Percentiles rank a stretch among this genome's conserved stretches.
Evolutionary conservation across 2,888 invertebrate genomes (phyloP).

Genomic region (Caenorhabditis panamensis): DNA sequence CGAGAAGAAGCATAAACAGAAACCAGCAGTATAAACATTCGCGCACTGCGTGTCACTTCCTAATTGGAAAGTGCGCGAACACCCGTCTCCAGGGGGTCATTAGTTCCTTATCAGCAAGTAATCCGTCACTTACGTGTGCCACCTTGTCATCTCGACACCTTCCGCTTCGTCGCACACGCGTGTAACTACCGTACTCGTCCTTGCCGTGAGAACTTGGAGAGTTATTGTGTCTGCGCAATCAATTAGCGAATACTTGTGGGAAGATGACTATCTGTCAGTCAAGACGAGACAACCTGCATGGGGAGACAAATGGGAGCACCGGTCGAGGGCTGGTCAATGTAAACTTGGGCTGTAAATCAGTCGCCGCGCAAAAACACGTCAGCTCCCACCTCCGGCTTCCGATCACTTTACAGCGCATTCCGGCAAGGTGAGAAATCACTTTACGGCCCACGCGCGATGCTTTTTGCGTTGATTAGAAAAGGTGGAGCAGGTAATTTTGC

Average conservation of each 20-base stretch:
- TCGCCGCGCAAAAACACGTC: constrained; percentile 51
- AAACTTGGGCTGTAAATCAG: constrained; percentile 48
- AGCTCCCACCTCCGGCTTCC: constrained; percentile 5
- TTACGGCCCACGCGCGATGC: constrained; percentile 15
- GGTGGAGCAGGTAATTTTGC: constrained; percentile 15
- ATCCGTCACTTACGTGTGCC: constrained; percentile 1
- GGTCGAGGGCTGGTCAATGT: constrained; percentile 11
- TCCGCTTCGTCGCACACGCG: constrained; percentile 47
- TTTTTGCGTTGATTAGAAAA: constrained; percentile 13
- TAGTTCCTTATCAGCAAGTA: neutral
- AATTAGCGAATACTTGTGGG: constrained; percentile 39
- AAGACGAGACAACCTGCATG: constrained; percentile 23
- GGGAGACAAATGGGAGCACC: constrained; percentile 4
- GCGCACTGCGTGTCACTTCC: neutral
- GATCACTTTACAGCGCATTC: constrained; percentile 36
- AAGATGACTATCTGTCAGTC: constrained; percentile 41
- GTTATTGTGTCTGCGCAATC: constrained; percentile 42
- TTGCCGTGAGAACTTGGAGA: constrained; percentile 39
- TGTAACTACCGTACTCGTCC: constrained; percentile 38
- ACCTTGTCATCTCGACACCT: constrained; percentile 33
- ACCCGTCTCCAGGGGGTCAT: neutral
- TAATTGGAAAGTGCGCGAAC: constrained; percentile 5
- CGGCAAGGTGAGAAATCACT: constrained; percentile 40
- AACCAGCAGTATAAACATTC: constrained; percentile 18
- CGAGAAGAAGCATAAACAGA: constrained; percentile 38